phyloP scores from a whole-genome alignment of 92 coral and sea anemone species.

The Zoanthus sansibaricus region DNA sequence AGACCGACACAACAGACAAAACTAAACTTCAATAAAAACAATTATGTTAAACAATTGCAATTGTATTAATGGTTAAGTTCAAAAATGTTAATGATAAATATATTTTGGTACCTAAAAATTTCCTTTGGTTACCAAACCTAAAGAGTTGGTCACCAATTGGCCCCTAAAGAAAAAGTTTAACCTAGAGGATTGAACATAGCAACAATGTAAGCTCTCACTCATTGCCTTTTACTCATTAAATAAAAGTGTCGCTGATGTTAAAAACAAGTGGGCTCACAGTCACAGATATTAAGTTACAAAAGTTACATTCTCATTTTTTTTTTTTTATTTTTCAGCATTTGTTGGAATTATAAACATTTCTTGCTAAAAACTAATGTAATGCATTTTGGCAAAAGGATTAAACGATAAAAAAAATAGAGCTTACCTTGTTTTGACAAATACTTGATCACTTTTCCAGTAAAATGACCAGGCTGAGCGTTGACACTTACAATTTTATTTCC shows the following conservation, averaged over 20 bases:
- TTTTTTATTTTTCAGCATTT: too few relatives aligned
- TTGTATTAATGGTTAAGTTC: conserved; percentile 31
- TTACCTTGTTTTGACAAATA: conserved; percentile 18
- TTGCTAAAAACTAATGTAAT: too few relatives aligned
- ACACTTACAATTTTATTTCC: conserved; percentile 30
- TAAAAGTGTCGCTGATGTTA: too few relatives aligned
- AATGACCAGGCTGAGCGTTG: conserved; percentile 31
- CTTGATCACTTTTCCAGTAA: conserved; percentile 1
- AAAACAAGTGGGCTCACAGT: too few relatives aligned
- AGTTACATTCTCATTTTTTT: too few relatives aligned
- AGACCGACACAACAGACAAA: conserved; percentile 38
- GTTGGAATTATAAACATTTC: too few relatives aligned
- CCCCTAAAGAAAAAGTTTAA: conserved; percentile 33
- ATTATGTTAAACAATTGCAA: conserved; percentile 27
- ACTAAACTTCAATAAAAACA: conserved; percentile 36
- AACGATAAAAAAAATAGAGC: background rate
- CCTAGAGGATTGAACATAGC: conserved; percentile 26
- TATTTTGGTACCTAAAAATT: conserved; percentile 31
- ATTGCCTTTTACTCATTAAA: too few relatives aligned
- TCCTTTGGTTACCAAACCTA: conserved; percentile 34
- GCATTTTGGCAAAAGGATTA: too few relatives aligned
- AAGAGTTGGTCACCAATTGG: conserved; percentile 40
- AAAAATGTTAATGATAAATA: conserved; percentile 28
- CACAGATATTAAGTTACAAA: too few relatives aligned
- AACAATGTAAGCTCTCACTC: too few relatives aligned